Evolutionary conservation across 2,888 invertebrate genomes (phyloP), one percentile per base, ranked within the genome.

Genomic region (Amblyjoppa proteus): DNA sequence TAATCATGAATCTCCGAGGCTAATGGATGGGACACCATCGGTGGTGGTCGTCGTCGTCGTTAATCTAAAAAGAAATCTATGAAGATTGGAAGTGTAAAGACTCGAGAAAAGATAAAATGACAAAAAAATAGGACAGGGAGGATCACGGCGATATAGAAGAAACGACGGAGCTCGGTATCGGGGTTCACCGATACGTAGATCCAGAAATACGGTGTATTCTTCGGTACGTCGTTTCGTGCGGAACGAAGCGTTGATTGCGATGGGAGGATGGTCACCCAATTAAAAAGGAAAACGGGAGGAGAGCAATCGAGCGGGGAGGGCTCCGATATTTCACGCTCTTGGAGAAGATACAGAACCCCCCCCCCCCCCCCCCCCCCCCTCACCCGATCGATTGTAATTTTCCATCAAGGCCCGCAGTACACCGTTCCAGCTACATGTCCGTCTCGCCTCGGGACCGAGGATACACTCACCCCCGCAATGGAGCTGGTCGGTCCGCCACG

Each of bases 241-340:
- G 41, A 64, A 64, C 68, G 68, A 41, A 41, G 38, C 68, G 41
- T 68, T 68, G 68, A 68, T 68, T 68, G 68, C 68, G 25, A 41
- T 38, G 68, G 68, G 41, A 68, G 45, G 45, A 68, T 13, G 68
- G 68, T 68, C 68, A 68, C 68, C 68, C 68, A 68, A 68, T 68
- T 68, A 68, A 68, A 68, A 68, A 16, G 38, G 38, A 20, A 68
- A 68, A 38, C 3, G 41, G 68, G 20, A 9, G 9, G 68, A 9
- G 41, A 20, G 68, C 20, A 20, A 41, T n/a, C 20, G 20, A 38
- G 41, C 38, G 20, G 11, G 61, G 41, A 38, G 68, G 28, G 68
- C 4, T 68, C 25, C 25, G 68, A 68, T 68, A 68, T 68, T 68
- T 68, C 25, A 41, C 68, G 68, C 68, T 68, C 41, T 28, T 11